These are phyloP conservation scores for Sardina pilchardus DNA, from an alignment of 2,113 vertebrate species.

Conservation along the genomic window DNA sequence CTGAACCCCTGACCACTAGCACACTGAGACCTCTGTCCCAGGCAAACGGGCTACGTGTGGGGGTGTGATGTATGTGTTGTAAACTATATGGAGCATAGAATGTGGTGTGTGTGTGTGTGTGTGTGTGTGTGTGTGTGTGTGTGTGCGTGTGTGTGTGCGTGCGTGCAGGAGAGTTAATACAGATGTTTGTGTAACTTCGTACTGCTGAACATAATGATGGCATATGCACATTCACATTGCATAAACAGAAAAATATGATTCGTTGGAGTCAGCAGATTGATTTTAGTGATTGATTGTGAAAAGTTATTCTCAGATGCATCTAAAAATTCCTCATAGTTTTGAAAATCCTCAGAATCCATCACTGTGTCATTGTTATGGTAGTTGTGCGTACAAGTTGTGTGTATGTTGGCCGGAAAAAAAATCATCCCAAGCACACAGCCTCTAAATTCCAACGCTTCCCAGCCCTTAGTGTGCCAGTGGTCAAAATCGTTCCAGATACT, in stretches of 20 bases:
- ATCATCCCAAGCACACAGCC: neutral
- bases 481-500: neutral
- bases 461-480: neutral
- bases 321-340: neutral
- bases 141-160: neutral
- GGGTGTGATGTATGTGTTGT: neutral
- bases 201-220: neutral
- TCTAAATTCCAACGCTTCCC: neutral
- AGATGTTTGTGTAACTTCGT: neutral
- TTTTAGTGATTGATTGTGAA: neutral
- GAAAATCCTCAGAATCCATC: neutral
- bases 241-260: neutral
- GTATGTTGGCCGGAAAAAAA: no score
- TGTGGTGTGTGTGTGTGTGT: neutral
- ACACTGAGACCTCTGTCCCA: neutral
- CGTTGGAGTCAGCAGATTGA: neutral
- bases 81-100: neutral
- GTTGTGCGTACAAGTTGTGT: neutral
- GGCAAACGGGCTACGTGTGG: neutral
- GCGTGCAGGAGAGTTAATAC: neutral
- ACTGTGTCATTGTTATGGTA: neutral
- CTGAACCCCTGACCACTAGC: constrained; percentile 40
- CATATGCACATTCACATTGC: neutral
- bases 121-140: neutral
- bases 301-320: neutral